A percentile compares a stretch with the other conserved stretches of the same genome.
These are phyloP conservation scores for Cacatua alba DNA, from an alignment of 2,113 vertebrate species.

Conservation along the genomic window DNA sequence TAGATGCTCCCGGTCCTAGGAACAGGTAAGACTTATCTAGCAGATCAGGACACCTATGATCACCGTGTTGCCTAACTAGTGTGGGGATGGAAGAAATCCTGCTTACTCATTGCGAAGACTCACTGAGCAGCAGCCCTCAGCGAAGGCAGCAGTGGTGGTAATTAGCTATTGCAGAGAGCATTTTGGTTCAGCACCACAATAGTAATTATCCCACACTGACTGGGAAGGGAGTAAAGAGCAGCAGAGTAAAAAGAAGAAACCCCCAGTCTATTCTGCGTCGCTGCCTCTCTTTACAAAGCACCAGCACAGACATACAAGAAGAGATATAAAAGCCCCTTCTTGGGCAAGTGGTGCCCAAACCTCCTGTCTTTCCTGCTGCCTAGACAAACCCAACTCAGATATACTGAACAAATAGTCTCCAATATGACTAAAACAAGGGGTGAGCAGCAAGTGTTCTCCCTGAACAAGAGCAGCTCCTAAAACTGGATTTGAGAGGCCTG, in stretches of 20 bases:
- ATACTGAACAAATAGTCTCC: background rate
- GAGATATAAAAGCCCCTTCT: background rate
- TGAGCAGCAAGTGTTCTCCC: background rate
- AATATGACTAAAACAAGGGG: background rate
- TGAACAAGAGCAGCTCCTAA: background rate
- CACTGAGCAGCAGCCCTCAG: background rate
- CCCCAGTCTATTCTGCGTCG: fast-evolving
- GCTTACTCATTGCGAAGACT: background rate
- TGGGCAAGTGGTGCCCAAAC: background rate
- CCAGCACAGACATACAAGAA: background rate
- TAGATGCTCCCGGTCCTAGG: background rate
- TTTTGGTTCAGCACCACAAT: background rate
- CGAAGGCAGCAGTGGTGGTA: background rate
- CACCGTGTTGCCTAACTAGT: background rate
- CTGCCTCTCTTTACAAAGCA: background rate
- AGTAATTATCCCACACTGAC: background rate
- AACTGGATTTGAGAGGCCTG: background rate
- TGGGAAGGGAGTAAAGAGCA: background rate
- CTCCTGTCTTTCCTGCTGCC: background rate
- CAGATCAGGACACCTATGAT: background rate
- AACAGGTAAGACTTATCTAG: background rate
- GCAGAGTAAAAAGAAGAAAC: background rate
- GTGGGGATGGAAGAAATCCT: background rate
- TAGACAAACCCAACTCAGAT: fast-evolving
- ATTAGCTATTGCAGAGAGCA: background rate